Evolutionary conservation across 2,797 vertebrate genomes (phyloP).

Genomic region (Pteropus rufus): DNA sequence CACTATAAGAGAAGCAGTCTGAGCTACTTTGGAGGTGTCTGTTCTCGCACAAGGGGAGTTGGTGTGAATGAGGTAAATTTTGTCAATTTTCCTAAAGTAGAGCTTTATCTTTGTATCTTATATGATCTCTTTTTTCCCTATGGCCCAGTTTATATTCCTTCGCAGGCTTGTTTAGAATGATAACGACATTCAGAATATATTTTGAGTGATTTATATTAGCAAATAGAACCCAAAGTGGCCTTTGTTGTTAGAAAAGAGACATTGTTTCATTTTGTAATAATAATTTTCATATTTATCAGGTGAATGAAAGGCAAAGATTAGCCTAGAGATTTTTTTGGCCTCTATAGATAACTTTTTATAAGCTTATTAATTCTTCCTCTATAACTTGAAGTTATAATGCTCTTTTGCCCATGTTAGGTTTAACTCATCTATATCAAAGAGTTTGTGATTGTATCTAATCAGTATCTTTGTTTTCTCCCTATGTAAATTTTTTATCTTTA

Average conservation of each 20-base stretch:
- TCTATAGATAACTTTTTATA: neutral
- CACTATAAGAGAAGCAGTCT: slow-evolving; percentile 95
- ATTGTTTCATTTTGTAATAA: neutral
- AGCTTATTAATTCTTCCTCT: neutral
- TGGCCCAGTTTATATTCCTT: neutral
- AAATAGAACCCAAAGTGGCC: neutral
- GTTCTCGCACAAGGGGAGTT: slow-evolving; percentile 92
- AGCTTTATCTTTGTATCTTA: slow-evolving; percentile 8
- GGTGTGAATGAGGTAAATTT: slow-evolving; percentile 96
- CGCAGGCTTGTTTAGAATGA: neutral
- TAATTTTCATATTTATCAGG: neutral
- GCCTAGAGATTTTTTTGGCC: neutral
- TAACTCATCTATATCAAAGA: slow-evolving; percentile 5
- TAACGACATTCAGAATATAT: neutral
- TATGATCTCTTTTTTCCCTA: neutral
- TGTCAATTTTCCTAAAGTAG: slow-evolving; percentile 10
- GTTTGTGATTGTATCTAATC: neutral
- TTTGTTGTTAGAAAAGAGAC: neutral
- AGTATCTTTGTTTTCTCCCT: slow-evolving; percentile 21
- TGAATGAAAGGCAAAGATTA: neutral
- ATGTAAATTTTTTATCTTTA: neutral
- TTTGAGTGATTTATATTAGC: neutral
- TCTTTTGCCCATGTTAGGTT: neutral
- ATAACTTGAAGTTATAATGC: neutral
- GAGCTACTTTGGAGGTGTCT: slow-evolving; percentile 96